Conservation (phyloP, 30 jellyfish, hydroid and myxozoan species). For the Aurelia aurita region DNA sequence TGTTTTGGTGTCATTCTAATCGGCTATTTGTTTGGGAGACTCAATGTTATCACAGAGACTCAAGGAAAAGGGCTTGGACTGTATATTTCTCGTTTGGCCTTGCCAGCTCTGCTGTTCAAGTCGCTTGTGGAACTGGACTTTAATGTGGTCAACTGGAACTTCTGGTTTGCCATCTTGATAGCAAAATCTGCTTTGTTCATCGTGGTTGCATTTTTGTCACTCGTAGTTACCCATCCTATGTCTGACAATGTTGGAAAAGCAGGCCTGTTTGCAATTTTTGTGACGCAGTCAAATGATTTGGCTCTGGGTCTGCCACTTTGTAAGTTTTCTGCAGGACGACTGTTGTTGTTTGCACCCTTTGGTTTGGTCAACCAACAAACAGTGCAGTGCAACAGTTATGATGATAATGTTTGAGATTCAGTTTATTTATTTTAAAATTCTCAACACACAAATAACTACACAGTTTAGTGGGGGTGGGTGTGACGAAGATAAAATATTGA, state of each 20-base stretch:
- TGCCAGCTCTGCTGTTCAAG: conserved; percentile 88
- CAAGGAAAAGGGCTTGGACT: conserved; percentile 83
- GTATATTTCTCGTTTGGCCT: conserved; percentile 57
- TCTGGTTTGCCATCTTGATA: conserved; percentile 78
- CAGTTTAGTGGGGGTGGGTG: too few relatives aligned
- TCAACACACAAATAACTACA: too few relatives aligned
- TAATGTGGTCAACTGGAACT: conserved; percentile 75
- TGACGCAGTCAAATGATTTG: conserved; percentile 90
- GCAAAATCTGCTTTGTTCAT: conserved; percentile 66
- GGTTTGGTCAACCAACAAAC: too few relatives aligned
- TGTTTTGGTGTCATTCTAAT: conserved; percentile 80
- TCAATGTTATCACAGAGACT: conserved; percentile 52
- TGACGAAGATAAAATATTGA: too few relatives aligned
- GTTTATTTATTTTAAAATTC: too few relatives aligned
- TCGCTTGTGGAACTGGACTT: conserved; percentile 79
- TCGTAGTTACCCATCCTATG: conserved; percentile 37
- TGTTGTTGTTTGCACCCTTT: too few relatives aligned
- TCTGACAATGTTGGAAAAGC: conserved; percentile 69
- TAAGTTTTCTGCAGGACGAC: conserved; percentile 37
- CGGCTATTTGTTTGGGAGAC: conserved; percentile 78
- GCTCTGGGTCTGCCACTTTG: conserved; percentile 96
- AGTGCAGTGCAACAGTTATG: too few relatives aligned
- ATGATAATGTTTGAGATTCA: too few relatives aligned
- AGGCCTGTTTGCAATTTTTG: conserved; percentile 86
- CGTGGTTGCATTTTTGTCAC: conserved; percentile 60